Evolutionary conservation across 2,888 invertebrate genomes (phyloP).

Genomic region (Bellardia pandia): DNA sequence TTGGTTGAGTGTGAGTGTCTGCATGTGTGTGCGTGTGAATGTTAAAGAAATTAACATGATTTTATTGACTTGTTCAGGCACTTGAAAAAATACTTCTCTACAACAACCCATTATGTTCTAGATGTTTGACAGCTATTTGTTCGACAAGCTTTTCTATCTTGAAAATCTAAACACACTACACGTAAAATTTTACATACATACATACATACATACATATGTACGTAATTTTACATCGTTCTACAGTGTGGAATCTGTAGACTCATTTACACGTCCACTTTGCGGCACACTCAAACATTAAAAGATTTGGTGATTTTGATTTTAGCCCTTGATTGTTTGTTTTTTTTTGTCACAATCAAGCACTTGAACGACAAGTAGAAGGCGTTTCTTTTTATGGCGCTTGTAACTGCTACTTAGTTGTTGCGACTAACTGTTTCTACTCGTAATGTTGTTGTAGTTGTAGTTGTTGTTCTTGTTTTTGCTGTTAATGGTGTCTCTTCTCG

Average conservation of each 20-base stretch:
- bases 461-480: not conserved
- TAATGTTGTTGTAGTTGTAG: not conserved
- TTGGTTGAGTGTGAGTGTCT: not conserved
- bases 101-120: constrained; percentile 35
- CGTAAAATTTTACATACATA: not conserved
- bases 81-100: constrained; percentile 40
- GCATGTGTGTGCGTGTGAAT: not conserved
- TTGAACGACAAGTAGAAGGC: constrained; percentile 36
- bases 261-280: constrained; percentile 26
- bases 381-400: constrained; percentile 37
- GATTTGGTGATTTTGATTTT: constrained; percentile 14
- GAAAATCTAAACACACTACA: constrained; percentile 3
- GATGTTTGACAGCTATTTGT: constrained; percentile 25
- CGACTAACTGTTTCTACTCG: not conserved
- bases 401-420: constrained; percentile 36
- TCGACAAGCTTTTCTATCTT: not conserved
- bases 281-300: not conserved
- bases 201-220: not conserved
- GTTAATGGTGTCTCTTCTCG: constrained; percentile 40
- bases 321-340: not conserved
- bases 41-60: constrained; percentile 61
- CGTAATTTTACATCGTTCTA: not conserved
- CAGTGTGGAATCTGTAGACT: not conserved
- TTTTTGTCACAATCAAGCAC: constrained; percentile 31
- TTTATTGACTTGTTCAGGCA: constrained; percentile 64